Evolutionary conservation across 2,113 vertebrate genomes (phyloP).

Genomic region (Rhizomys pruinosus): DNA sequence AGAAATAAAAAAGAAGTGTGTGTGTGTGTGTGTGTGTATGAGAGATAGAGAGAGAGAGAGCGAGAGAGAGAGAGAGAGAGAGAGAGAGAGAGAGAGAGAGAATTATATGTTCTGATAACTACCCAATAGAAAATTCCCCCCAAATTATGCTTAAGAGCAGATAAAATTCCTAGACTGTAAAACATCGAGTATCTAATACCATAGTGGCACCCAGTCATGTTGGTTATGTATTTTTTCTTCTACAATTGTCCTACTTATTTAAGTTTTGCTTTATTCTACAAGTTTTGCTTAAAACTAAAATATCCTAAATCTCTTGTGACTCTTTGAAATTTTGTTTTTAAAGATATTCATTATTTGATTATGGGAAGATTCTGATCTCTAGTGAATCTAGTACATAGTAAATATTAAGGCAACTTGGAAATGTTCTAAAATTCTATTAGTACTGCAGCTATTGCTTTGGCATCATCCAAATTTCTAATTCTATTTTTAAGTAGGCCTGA

Average conservation of each 20-base stretch:
- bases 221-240: neutral
- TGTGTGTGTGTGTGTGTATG: too few relatives aligned
- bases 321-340: neutral
- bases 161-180: neutral
- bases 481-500: neutral
- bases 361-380: neutral
- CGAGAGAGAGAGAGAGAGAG: neutral
- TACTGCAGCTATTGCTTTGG: neutral
- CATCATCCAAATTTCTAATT: neutral
- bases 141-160: neutral
- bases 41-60: too few relatives aligned
- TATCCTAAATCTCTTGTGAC: neutral
- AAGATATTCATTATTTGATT: neutral
- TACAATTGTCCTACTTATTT: neutral
- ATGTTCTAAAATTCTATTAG: conserved; percentile 8
- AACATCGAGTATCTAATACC: neutral
- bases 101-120: neutral
- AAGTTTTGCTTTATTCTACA: neutral
- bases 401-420: neutral
- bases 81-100: neutral
- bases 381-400: neutral
- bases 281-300: neutral
- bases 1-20: neutral
- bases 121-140: neutral
- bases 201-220: rapidly evolving